Evolutionary conservation across 2,113 vertebrate genomes (phyloP), one percentile per base, ranked within the genome.

Genomic region (Lucifuga dentata): DNA sequence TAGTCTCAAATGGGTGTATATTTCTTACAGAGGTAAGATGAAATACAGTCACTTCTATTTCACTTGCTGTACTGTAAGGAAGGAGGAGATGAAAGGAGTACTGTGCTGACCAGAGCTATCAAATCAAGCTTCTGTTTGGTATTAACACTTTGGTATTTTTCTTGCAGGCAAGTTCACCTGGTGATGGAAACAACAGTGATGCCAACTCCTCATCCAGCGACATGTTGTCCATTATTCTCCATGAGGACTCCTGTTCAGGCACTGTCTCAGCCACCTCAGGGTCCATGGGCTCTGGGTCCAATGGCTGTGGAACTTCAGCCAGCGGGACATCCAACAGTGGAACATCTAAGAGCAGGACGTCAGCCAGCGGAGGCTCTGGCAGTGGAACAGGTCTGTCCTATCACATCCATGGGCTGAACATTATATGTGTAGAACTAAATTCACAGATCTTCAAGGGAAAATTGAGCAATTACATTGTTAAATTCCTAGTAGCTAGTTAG

Each of bases 151-250:
- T 35, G n/a, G 33, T 60, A 16, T 68, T 60, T 69, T 46, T 83
- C 50, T 56, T 77, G 29, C 81, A 93, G 90, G 76, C 60, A 8
- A 85, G 73, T 23, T 91, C 78, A 1, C 72, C 63, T 0, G 86
- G 68, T 0, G 83, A 93, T 1, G 65, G 76, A 9, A 90, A 88
- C 70, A 93, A 94, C 64, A 95, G 95, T 0, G 95, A 98, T 1
- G 88, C 85, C 0, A 91, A 94, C 46, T 98, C 97, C 26, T 92
- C 91, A 1, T 95, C 95, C 53, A 96, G 94, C 5, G 95, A 94
- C 77, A 84, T 99, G 50, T 89, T 99, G 55, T 94, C 94, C 76
- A 93, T 97, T 51, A 82, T 99, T 6, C 92, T 98, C 43, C 94
- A 92, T 0, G 94, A 95, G 68, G 95, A 95, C 87, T 94, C 95